Evolutionary conservation across 1,140 invertebrate species (phyloP).

Genomic region (Trichoplusia ni): DNA sequence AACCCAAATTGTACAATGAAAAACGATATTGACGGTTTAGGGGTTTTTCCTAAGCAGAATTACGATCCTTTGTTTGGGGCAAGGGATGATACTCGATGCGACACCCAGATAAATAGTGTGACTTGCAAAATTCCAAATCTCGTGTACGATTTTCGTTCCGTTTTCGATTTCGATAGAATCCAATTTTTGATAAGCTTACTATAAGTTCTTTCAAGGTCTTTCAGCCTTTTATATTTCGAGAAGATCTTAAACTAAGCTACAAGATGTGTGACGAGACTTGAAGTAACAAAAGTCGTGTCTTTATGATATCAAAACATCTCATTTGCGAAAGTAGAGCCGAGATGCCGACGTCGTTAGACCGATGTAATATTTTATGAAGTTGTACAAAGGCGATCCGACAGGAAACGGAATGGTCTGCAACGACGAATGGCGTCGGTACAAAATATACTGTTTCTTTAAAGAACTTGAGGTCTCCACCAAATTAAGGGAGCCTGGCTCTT

Average conservation of each 20-base stretch:
- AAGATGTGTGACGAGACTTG: not conserved
- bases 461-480: not conserved
- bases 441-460: conserved; percentile 15
- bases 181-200: conserved; percentile 6
- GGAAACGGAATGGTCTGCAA: conserved; percentile 42
- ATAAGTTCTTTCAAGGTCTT: no score
- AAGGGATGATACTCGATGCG: conserved; percentile 22
- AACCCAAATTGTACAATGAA: conserved; percentile 52
- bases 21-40: conserved; percentile 51
- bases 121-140: conserved; percentile 7
- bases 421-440: conserved; percentile 34
- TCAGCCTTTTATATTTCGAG: no score
- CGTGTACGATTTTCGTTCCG: not conserved
- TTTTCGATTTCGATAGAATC: not conserved
- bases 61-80: conserved; percentile 21
- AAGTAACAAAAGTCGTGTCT: not conserved
- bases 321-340: conserved; percentile 11
- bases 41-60: conserved; percentile 31
- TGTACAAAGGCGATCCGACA: conserved; percentile 35
- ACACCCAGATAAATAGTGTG: conserved; percentile 28
- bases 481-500: not conserved
- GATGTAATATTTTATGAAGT: conserved; percentile 26
- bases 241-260: no score
- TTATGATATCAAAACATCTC: conserved; percentile 3
- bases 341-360: conserved; percentile 16